A percentile compares a stretch with the other conserved stretches of the same genome.
These are phyloP conservation scores for Aricia artaxerxes DNA, from an alignment of 2,888 invertebrate genomes.

Conservation along the genomic window DNA sequence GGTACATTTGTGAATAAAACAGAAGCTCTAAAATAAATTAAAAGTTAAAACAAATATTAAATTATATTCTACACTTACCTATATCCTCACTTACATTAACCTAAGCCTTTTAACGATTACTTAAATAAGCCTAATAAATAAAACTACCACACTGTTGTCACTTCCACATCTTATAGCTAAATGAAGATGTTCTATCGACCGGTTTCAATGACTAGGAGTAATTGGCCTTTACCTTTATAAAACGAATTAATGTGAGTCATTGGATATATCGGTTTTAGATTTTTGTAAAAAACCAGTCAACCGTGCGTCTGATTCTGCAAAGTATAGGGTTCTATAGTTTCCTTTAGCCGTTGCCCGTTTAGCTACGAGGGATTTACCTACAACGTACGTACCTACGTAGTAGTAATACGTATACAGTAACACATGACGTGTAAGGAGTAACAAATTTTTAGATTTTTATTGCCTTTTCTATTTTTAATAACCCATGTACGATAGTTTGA, in stretches of 20 bases:
- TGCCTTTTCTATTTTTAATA: too few relatives aligned
- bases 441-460: too few relatives aligned
- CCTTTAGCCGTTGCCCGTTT: not conserved
- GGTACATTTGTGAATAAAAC: too few relatives aligned
- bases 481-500: too few relatives aligned
- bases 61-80: not conserved
- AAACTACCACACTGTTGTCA: not conserved
- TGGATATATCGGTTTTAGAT: not conserved
- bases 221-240: conserved; percentile 12
- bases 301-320: not conserved
- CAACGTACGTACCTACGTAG: not conserved
- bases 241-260: not conserved
- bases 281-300: not conserved
- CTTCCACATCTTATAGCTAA: not conserved
- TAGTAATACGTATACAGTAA: not conserved
- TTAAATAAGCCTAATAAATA: not conserved
- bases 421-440: not conserved
- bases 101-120: not conserved
- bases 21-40: too few relatives aligned
- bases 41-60: too few relatives aligned
- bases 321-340: not conserved
- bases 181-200: conserved; percentile 4
- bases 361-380: not conserved
- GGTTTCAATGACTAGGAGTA: not conserved
- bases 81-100: not conserved